A percentile compares a stretch with the other conserved stretches of the same genome.
These are phyloP conservation scores for Spheniscus mendiculus DNA, from an alignment of 2,113 vertebrate species.

Conservation along the genomic window DNA sequence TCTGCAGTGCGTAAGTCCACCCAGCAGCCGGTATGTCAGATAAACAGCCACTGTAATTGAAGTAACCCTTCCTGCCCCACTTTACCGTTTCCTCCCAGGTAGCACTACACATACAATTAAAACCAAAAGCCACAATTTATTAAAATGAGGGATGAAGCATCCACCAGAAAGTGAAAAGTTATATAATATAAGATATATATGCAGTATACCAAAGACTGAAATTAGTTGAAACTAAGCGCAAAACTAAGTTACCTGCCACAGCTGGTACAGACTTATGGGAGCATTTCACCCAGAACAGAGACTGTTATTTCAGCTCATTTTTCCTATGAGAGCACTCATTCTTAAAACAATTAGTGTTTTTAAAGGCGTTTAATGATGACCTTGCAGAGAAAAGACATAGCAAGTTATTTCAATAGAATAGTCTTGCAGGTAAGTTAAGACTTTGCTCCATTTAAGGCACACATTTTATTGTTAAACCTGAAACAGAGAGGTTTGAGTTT, in stretches of 20 bases:
- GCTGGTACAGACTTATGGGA: rapidly evolving
- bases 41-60: neutral
- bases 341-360: neutral
- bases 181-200: neutral
- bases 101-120: neutral
- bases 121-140: neutral
- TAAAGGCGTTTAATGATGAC: neutral
- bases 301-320: neutral
- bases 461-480: neutral
- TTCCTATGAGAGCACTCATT: neutral
- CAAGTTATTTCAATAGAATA: neutral
- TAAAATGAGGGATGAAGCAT: neutral
- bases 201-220: neutral
- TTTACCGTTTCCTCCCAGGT: neutral
- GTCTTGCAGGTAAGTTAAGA: neutral
- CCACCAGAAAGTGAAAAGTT: neutral
- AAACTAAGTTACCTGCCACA: neutral
- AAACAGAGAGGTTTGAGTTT: neutral
- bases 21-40: neutral
- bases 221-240: neutral
- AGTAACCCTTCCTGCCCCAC: neutral
- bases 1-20: neutral
- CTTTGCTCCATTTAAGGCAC: constrained; percentile 42
- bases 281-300: neutral
- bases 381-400: neutral